Percentiles rank a stretch among this genome's conserved stretches.
Evolutionary conservation across 1,140 invertebrate genomes (phyloP).

Genomic region (Brachionus plicatilis): DNA sequence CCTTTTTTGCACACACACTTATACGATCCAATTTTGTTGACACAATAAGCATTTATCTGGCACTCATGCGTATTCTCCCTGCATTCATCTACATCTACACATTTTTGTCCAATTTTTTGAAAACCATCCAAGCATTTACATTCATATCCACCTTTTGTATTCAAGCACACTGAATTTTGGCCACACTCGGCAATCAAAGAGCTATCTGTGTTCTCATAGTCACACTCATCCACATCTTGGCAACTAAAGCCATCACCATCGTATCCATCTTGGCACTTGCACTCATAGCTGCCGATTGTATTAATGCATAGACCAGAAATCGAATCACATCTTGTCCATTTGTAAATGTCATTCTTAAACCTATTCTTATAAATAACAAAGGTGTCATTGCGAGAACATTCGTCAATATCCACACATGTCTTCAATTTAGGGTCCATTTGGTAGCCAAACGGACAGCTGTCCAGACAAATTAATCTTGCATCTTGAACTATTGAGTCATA

Average conservation of each 20-base stretch:
- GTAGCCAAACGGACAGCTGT: slow-evolving; percentile 20
- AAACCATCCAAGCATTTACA: slow-evolving; percentile 40
- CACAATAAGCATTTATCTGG: background rate
- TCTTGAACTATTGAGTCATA: background rate
- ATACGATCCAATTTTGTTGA: slow-evolving; percentile 22
- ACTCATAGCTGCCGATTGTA: slow-evolving; percentile 51
- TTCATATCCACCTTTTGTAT: slow-evolving; percentile 16
- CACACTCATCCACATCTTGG: slow-evolving; percentile 22
- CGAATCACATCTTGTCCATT: background rate
- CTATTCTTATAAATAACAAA: background rate
- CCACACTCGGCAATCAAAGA: background rate
- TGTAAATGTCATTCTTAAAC: background rate
- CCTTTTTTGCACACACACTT: slow-evolving; percentile 20
- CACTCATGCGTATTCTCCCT: background rate
- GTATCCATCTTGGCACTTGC: slow-evolving; percentile 50
- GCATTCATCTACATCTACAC: slow-evolving; percentile 27
- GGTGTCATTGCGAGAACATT: slow-evolving; percentile 10
- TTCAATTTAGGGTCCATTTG: background rate
- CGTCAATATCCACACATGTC: background rate
- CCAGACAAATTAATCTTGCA: background rate
- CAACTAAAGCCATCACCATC: slow-evolving; percentile 32
- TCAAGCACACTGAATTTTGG: background rate
- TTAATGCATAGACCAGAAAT: slow-evolving; percentile 47
- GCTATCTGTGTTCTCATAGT: slow-evolving; percentile 30
- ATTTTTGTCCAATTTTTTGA: background rate